Percentiles rank a stretch among this genome's conserved stretches.
Evolutionary conservation across 2,113 vertebrate species (phyloP).

Genomic region (Centropus unirufus): DNA sequence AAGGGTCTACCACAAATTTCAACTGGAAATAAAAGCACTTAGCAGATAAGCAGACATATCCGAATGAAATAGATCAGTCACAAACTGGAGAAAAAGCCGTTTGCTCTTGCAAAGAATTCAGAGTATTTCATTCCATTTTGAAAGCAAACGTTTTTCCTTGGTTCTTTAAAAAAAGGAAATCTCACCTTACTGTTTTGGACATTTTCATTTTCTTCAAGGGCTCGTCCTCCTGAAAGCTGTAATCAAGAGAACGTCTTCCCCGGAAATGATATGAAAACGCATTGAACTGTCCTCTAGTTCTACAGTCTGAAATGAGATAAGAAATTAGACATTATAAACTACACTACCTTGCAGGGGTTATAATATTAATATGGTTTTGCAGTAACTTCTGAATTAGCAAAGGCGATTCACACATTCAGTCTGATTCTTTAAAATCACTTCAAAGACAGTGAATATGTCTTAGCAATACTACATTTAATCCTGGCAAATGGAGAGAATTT

Average conservation of each 20-base stretch:
- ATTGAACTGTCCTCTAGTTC: conserved; percentile 95
- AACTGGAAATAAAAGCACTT: neutral
- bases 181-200: conserved; percentile 57
- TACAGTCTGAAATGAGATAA: conserved; percentile 84
- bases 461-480: neutral
- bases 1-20: neutral
- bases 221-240: conserved; percentile 86
- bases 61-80: neutral
- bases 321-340: neutral
- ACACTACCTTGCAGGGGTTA: neutral
- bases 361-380: neutral
- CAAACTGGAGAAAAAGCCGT: neutral
- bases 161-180: neutral
- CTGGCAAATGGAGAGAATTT: neutral
- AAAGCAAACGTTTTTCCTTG: neutral
- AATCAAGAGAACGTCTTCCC: conserved; percentile 88
- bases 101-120: neutral
- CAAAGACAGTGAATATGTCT: neutral
- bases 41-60: neutral
- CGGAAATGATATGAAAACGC: conserved; percentile 94
- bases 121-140: neutral
- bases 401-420: neutral
- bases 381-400: neutral
- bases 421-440: neutral
- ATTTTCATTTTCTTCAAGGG: conserved; percentile 47